A percentile compares a stretch with the other conserved stretches of the same genome.
These are phyloP conservation scores for Emys orbicularis DNA, from an alignment of 2,797 vertebrate genomes.

Conservation along the genomic window DNA sequence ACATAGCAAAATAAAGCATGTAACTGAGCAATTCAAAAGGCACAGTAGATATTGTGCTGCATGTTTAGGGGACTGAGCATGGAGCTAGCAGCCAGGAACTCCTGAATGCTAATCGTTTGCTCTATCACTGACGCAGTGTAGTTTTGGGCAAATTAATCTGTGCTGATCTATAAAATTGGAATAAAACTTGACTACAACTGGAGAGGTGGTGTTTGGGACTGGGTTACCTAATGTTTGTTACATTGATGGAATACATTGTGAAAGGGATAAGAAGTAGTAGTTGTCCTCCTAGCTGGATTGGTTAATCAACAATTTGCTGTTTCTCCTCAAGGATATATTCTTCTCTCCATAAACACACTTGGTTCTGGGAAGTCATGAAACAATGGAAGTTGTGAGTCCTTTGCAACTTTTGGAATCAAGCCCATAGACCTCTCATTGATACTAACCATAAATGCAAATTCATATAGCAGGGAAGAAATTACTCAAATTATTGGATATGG, in stretches of 20 bases:
- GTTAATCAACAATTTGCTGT: background rate
- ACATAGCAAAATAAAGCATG: background rate
- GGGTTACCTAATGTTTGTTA: background rate
- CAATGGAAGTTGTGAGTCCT: background rate
- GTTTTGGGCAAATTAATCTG: background rate
- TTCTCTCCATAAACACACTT: background rate
- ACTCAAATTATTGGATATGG: background rate
- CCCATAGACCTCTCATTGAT: fast-evolving
- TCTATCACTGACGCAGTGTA: background rate
- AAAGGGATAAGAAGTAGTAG: background rate
- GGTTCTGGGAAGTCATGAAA: background rate
- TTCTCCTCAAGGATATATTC: background rate
- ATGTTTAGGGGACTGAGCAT: background rate
- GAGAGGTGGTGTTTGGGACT: background rate
- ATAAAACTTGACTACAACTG: background rate
- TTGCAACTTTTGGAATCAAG: background rate
- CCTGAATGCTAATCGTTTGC: background rate
- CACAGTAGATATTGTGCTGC: background rate
- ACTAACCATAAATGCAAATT: background rate
- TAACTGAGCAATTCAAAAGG: background rate
- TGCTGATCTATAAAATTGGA: background rate
- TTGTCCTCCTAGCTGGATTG: background rate
- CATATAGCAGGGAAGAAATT: fast-evolving
- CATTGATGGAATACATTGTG: fast-evolving
- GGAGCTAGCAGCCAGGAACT: background rate